Base-by-base conservation (phyloP, 2,888 invertebrate species). In the Parnassius mnemosyne region DNA sequence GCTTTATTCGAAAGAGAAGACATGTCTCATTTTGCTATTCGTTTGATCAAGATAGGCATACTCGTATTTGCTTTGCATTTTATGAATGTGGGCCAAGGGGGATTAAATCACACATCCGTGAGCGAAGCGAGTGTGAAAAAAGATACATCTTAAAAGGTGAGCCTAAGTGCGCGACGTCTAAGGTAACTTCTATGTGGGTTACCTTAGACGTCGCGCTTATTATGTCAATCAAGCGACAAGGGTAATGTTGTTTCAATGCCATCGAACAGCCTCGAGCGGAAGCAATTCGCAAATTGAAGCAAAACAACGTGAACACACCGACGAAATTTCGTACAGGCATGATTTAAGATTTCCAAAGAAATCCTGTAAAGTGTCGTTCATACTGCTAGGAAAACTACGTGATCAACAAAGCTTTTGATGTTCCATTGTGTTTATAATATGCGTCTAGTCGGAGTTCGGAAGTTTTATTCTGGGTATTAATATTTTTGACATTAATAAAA, bases 41-140 rank as follows among this genome's bases (percentile, higher is more conserved):
- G 54, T 57, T 57, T 53, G 47, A 60, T 41, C 56, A 53, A 49
- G 43, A 56, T 42, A 42, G 41, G 10, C 12, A 41, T 44, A 44
- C 10, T 9, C 3, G 0, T 72, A 57, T 61, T 70, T 61, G 71
- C 77, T 78, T 77, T 63, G 77, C 75, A 77, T 78, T 74, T 68
- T 58, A 71, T 70, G 51, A 60, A 83, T 78, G 74, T 83, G 71
- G 80, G 79, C 76, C 80, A 80, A 78, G 74, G 74, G 20, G 74
- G 73, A 78, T 74, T 71, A 71, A 77, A 74, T 71, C 71, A 43
- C 52, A 13, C 51, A 57, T 13, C 53, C 16, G 51, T 34, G 60
- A 47, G 57, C 47, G 25, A 12, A 49, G 47, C 53, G 58, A 47
- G 10, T 57, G 47, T 9, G 52, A 55, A 53, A 16, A 54, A 54